These are phyloP conservation scores for Engystomops pustulosus DNA, from an alignment of 2,113 vertebrate species.

Conservation along the genomic window DNA sequence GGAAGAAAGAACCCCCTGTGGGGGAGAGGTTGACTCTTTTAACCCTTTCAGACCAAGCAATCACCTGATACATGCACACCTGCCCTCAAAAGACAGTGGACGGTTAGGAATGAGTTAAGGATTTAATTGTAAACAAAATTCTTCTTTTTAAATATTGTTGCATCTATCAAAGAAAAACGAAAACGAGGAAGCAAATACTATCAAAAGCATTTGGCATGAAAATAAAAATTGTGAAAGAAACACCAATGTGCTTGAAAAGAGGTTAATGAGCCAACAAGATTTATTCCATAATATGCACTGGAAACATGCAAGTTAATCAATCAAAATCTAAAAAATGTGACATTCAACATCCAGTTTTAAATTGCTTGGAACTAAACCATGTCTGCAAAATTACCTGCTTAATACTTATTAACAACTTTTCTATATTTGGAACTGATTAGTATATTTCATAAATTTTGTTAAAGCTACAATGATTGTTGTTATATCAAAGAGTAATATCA, in stretches of 20 bases:
- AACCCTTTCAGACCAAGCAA: no score
- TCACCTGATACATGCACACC: no score
- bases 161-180: background rate
- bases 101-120: no score
- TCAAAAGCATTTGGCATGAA: background rate
- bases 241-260: background rate
- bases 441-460: background rate
- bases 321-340: constrained; percentile 19
- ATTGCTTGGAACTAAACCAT: constrained; percentile 40
- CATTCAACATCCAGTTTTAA: constrained; percentile 18
- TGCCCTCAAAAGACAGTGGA: no score
- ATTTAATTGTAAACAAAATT: no score
- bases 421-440: background rate
- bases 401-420: constrained; percentile 1
- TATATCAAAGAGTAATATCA: background rate
- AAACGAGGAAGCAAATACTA: background rate
- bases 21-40: no score
- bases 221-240: background rate
- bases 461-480: background rate
- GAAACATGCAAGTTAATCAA: constrained; percentile 41
- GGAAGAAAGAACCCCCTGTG: no score
- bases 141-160: no score
- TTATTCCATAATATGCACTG: constrained; percentile 28
- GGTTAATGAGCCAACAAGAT: constrained; percentile 47
- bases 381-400: constrained; percentile 20